phyloP scores from a whole-genome alignment of 2,797 vertebrate species.

The Hylomyscus alleni region DNA sequence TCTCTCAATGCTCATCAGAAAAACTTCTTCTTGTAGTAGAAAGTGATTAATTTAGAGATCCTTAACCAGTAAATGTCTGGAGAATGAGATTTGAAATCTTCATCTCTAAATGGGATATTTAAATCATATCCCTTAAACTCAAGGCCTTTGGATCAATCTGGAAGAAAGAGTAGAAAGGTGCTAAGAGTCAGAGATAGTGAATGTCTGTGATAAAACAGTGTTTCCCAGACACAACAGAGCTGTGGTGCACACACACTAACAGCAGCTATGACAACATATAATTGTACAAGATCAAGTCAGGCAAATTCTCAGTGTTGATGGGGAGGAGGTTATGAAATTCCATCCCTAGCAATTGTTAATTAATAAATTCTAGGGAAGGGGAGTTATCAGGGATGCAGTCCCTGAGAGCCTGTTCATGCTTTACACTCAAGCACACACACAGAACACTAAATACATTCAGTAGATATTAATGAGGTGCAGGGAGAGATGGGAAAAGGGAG shows the following conservation, averaged over 20 bases:
- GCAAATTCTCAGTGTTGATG: not conserved
- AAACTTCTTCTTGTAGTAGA: not conserved
- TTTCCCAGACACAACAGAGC: not conserved
- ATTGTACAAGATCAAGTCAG: not conserved
- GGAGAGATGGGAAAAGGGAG: not conserved
- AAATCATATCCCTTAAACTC: not conserved
- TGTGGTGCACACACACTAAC: not conserved
- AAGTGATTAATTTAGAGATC: not conserved
- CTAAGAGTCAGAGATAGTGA: not conserved
- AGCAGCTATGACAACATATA: not conserved
- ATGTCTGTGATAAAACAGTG: not conserved
- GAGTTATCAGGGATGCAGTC: no score
- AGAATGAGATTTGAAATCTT: not conserved
- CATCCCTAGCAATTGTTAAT: not conserved
- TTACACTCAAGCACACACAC: not conserved
- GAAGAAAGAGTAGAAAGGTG: not conserved
- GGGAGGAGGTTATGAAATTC: not conserved
- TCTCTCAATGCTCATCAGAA: not conserved
- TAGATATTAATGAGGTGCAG: not conserved
- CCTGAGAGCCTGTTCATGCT: not conserved
- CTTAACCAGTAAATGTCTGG: no score
- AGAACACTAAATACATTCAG: not conserved
- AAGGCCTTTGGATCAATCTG: not conserved
- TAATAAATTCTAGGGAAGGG: not conserved
- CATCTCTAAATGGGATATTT: not conserved